Percentiles rank a stretch among this genome's conserved stretches.
phyloP scores from a whole-genome alignment of 2,888 invertebrate genomes.

The Trachelus tabidus region DNA sequence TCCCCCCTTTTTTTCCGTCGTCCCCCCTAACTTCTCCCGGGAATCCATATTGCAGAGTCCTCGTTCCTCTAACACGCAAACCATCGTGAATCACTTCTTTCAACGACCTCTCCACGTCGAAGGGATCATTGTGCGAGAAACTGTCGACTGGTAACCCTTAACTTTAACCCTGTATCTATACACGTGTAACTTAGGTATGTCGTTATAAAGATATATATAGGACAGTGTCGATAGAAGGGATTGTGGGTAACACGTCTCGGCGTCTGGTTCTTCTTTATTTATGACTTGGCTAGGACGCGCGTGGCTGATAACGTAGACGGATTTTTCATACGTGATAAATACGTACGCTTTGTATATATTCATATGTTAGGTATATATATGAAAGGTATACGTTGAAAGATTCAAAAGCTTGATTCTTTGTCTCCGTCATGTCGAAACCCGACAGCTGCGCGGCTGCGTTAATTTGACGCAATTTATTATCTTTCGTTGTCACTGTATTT shows the following conservation, averaged over 20 bases:
- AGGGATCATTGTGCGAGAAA: not conserved
- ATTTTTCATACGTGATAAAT: not conserved
- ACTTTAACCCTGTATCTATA: not conserved
- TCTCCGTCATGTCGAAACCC: not conserved
- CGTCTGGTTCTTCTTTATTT: not conserved
- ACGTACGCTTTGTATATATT: not conserved
- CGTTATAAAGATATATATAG: not conserved
- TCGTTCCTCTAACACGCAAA: slow-evolving; percentile 13
- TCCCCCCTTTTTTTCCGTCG: too few relatives aligned
- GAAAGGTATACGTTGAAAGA: not conserved
- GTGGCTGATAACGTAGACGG: not conserved
- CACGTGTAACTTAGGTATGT: not conserved
- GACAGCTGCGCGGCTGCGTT: not conserved
- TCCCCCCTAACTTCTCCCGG: not conserved
- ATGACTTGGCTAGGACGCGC: not conserved
- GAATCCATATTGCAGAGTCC: not conserved
- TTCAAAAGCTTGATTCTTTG: not conserved
- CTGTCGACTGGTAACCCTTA: not conserved
- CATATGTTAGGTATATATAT: too few relatives aligned
- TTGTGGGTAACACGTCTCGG: not conserved
- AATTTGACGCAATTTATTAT: not conserved
- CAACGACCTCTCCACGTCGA: not conserved
- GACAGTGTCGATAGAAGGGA: not conserved
- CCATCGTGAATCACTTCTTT: slow-evolving; percentile 14
- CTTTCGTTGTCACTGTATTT: too few relatives aligned